Evolutionary conservation across 2,113 vertebrate species (phyloP).

Genomic region (Ameiurus melas): DNA sequence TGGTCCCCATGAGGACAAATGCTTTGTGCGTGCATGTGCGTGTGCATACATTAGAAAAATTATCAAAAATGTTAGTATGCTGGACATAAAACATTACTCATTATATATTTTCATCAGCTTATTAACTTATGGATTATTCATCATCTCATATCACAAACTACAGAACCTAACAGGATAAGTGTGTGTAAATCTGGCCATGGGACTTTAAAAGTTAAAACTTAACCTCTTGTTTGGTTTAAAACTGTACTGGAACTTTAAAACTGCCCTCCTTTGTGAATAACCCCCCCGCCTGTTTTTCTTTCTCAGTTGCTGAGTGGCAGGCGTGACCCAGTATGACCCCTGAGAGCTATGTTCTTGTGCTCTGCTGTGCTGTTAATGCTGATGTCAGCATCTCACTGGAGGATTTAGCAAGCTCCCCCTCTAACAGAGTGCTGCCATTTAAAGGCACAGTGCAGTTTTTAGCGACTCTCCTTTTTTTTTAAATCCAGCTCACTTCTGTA

Average conservation of each 20-base stretch:
- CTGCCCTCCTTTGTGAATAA: background rate
- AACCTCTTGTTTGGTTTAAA: slow-evolving; percentile 29
- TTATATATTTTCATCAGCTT: background rate
- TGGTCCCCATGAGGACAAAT: background rate
- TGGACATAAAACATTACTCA: background rate
- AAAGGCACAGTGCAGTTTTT: slow-evolving; percentile 59
- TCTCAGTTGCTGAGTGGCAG: slow-evolving; percentile 66
- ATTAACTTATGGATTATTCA: background rate
- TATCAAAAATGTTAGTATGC: background rate
- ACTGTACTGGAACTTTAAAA: slow-evolving; percentile 44
- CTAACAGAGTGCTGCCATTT: slow-evolving; percentile 68
- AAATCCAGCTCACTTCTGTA: background rate
- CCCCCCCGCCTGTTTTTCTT: background rate
- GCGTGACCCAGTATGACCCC: slow-evolving; percentile 68
- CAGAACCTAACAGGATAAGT: background rate
- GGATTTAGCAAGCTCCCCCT: slow-evolving; percentile 68
- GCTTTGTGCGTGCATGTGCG: background rate
- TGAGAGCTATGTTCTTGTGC: slow-evolving; percentile 21
- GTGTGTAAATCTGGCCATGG: background rate
- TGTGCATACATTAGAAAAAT: background rate
- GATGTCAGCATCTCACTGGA: slow-evolving; percentile 75
- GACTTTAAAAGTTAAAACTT: background rate
- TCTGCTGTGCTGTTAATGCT: slow-evolving; percentile 59
- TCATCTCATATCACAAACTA: background rate
- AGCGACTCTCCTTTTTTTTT: background rate